Evolutionary conservation across 64 coral and sea anemone species (phyloP).

Genomic region (Stichodactyla helianthus): DNA sequence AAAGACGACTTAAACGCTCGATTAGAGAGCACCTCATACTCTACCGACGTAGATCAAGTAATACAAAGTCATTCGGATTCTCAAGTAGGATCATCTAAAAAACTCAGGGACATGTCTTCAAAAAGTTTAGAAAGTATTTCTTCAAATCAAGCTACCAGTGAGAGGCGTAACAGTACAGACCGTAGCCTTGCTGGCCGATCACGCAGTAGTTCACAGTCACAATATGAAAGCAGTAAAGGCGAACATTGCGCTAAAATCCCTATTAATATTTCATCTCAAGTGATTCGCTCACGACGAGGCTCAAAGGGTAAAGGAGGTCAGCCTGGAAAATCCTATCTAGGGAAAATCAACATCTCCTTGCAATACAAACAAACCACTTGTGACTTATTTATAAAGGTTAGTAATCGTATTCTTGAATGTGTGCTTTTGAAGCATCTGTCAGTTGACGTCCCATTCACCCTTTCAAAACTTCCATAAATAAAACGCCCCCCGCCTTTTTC

Average conservation of each 20-base stretch:
- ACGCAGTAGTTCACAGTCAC: conserved; percentile 1
- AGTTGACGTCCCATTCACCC: no score
- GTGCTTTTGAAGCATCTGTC: no score
- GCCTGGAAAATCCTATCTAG: conserved; percentile 20
- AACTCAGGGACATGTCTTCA: conserved; percentile 32
- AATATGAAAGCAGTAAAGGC: conserved; percentile 6
- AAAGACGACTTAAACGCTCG: conserved; percentile 83
- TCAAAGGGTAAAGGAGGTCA: conserved; percentile 46
- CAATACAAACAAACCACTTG: conserved; percentile 95
- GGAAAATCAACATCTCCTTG: conserved; percentile 69
- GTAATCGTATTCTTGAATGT: background rate
- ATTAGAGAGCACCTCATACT: conserved; percentile 56
- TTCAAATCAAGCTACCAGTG: conserved; percentile 27
- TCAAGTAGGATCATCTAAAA: conserved; percentile 59
- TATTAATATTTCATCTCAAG: conserved; percentile 81
- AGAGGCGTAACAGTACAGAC: conserved; percentile 72
- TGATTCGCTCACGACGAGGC: conserved; percentile 70
- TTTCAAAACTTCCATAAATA: no score
- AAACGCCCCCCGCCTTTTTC: no score
- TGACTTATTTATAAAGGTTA: conserved; percentile 93
- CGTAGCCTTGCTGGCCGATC: conserved; percentile 34
- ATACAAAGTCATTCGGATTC: conserved; percentile 87
- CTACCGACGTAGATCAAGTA: conserved; percentile 52
- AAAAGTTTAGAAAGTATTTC: conserved; percentile 55
- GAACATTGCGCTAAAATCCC: conserved; percentile 66